Evolutionary conservation across 2,113 vertebrate species (phyloP).

Genomic region (Oxygymnocypris stewartii): DNA sequence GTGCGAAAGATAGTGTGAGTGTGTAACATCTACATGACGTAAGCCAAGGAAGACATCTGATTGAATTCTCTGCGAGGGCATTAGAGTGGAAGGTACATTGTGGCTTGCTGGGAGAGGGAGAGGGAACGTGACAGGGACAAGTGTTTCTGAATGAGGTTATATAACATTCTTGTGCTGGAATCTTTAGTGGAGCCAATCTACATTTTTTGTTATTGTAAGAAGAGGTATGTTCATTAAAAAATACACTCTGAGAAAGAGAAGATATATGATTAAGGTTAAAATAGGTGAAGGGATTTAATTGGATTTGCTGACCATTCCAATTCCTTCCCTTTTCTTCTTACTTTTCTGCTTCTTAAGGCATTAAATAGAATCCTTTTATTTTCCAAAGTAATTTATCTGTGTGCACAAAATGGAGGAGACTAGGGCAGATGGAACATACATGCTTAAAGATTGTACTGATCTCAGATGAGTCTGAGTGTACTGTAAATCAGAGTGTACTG

Average conservation of each 20-base stretch:
- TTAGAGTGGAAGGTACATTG: constrained; percentile 22
- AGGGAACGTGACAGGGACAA: not conserved
- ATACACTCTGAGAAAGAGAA: not conserved
- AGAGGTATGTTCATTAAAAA: not conserved
- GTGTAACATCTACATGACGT: not conserved
- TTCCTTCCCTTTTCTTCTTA: not conserved
- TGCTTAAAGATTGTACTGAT: not conserved
- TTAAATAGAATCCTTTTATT: not conserved
- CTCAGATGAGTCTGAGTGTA: not conserved
- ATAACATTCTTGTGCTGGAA: not conserved
- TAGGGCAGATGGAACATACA: not conserved
- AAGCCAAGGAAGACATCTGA: constrained; percentile 22
- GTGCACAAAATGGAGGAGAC: not conserved
- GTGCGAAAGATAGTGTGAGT: not conserved
- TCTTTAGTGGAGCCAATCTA: not conserved
- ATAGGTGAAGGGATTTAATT: not conserved
- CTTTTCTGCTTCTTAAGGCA: not conserved
- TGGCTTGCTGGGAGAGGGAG: not conserved
- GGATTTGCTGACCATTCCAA: not conserved
- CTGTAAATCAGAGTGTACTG: not conserved
- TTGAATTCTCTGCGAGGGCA: not conserved
- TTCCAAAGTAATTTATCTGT: not conserved
- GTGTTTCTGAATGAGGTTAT: not conserved
- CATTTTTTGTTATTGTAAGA: not conserved
- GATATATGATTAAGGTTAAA: not conserved